Conservation (phyloP, 2,888 invertebrate species). For the Perizoma flavofasciatum region DNA sequence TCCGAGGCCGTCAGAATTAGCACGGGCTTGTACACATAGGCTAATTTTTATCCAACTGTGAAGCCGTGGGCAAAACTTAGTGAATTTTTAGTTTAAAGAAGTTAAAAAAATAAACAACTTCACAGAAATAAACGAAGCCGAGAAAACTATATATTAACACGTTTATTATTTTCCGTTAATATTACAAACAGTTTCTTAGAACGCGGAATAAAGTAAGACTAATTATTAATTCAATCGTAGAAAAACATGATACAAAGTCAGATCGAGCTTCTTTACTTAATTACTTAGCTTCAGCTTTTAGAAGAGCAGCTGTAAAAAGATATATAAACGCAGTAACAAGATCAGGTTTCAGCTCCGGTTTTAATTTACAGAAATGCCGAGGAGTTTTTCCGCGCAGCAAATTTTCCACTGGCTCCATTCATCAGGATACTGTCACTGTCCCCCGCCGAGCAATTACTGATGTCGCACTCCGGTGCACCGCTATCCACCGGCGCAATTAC, state of each 20-base stretch:
- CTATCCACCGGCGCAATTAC: conserved; percentile 67
- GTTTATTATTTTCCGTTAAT: no score
- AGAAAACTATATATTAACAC: no score
- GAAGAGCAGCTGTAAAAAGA: conserved; percentile 18
- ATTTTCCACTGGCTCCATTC: conserved; percentile 71
- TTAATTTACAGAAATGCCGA: conserved; percentile 72
- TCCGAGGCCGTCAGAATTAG: no score
- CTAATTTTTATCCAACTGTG: no score
- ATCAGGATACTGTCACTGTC: conserved; percentile 73
- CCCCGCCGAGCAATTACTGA: conserved; percentile 76
- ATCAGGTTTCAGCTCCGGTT: conserved; percentile 60
- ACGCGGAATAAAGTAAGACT: conserved; percentile 8
- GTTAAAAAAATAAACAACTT: no score
- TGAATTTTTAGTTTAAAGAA: no score
- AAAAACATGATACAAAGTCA: conserved; percentile 20
- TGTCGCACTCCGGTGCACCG: conserved; percentile 71
- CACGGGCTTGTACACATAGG: no score
- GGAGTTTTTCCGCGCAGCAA: conserved; percentile 62
- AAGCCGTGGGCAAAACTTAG: no score
- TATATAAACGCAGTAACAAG: conserved; percentile 50
- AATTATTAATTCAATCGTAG: conserved; percentile 14
- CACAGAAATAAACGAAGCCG: no score
- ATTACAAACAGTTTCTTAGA: neutral
- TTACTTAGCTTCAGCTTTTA: conserved; percentile 22
- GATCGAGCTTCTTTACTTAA: conserved; percentile 18